Conservation (phyloP, 2,797 vertebrate species). For the Malurus leucopterus region DNA sequence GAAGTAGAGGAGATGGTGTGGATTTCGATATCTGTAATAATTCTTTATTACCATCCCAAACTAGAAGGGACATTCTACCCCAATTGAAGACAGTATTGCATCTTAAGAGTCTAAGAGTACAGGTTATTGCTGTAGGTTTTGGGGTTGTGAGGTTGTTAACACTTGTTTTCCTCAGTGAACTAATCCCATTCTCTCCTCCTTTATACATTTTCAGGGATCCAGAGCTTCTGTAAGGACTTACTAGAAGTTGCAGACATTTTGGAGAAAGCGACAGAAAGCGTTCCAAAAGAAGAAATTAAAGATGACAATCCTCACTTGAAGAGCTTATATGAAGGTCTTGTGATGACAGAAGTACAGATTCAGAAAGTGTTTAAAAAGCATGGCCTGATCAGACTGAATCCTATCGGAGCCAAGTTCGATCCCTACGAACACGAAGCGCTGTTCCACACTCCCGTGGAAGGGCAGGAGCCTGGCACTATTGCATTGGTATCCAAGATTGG, state of each 20-base stretch:
- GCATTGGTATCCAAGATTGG: slow-evolving; percentile 92
- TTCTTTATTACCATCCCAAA: background rate
- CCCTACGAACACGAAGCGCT: slow-evolving; percentile 95
- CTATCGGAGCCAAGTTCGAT: slow-evolving; percentile 88
- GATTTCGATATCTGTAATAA: background rate
- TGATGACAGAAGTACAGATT: slow-evolving; percentile 91
- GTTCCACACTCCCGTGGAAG: slow-evolving; percentile 85
- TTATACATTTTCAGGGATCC: slow-evolving; percentile 80
- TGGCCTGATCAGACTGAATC: slow-evolving; percentile 86
- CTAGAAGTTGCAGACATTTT: slow-evolving; percentile 94
- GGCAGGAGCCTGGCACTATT: slow-evolving; percentile 87
- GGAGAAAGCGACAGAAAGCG: slow-evolving; percentile 92
- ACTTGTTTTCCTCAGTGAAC: background rate
- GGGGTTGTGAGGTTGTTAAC: background rate
- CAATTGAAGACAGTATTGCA: accelerated
- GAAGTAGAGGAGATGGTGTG: background rate
- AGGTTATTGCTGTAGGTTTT: background rate
- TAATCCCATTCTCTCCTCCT: background rate
- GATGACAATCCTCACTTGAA: slow-evolving; percentile 91
- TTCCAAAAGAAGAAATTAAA: slow-evolving; percentile 89
- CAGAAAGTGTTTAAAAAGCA: slow-evolving; percentile 96
- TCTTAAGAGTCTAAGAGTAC: background rate
- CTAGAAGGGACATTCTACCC: background rate
- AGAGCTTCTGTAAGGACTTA: slow-evolving; percentile 95
- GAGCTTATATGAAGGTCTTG: slow-evolving; percentile 90